Evolutionary conservation across 1,140 invertebrate species (phyloP), one percentile per base, ranked within the genome.

Genomic region (Diorhabda sublineata): DNA sequence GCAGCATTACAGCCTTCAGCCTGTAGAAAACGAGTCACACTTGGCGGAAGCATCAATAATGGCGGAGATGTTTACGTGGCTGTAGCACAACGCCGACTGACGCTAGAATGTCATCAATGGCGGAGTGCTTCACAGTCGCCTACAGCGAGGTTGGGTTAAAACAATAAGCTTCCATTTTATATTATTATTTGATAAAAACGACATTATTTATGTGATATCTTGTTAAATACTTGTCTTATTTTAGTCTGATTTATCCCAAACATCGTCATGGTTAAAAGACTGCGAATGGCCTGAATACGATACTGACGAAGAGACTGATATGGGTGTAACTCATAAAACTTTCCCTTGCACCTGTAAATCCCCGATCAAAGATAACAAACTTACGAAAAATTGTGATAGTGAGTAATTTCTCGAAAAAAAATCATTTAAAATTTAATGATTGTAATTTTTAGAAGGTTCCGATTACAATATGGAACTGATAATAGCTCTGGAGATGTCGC

Each of bases 401-500:
- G 47, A 6, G n/a, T 8, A 52, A 52, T 52, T 8, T 42, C 42
- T n/a, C 5, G 1, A 67, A 44, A 3, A 26, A 45, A 41, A 11
- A 6, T 60, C 8, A 62, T 6, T 0, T n/a, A n/a, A 67, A 61
- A 45, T 42, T 47, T 8, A 11, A 58, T 61, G 65, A 6, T 42
- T 11, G 5, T 58, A 7, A 45, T 69, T 73, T 70, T 63, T 61
- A 58, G 42, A 45, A 81, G 76, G 72, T 74, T 79, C 83, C 8
- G 85, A 87, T 71, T 86, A 86, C 68, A 86, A 85, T 69, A 87
- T 90, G 83, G 89, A 91, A 74, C 74, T 90, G 3, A 83, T 90
- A 60, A 87, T 90, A 75, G 89, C 89, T 7, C 76, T 91, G 65
- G 89, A 91, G 81, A 89, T 91, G 88, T 90, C 88, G 2, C 79